Conservation (phyloP, 2,888 invertebrate genomes). For the Podotricha telesiphe region DNA sequence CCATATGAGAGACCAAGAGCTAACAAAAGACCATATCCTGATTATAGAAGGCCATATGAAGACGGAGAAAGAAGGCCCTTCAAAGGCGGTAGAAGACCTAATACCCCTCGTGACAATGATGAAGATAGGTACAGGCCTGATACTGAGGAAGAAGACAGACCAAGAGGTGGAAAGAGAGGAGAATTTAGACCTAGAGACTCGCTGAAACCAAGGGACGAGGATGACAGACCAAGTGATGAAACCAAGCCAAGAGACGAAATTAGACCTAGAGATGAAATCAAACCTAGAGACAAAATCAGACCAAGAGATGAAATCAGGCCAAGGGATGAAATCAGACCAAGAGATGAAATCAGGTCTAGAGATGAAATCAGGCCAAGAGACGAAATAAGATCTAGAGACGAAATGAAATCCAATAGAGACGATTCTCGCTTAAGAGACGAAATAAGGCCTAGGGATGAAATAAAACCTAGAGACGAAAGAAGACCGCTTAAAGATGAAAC, state of each 20-base stretch:
- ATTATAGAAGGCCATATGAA: slow-evolving; percentile 62
- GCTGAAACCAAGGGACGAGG: slow-evolving; percentile 55
- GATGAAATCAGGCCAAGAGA: slow-evolving; percentile 46
- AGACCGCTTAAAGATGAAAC: slow-evolving; percentile 48
- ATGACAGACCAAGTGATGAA: slow-evolving; percentile 50
- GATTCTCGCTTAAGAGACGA: slow-evolving; percentile 51
- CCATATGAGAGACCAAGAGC: slow-evolving; percentile 68
- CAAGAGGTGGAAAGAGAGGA: slow-evolving; percentile 49
- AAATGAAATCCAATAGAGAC: slow-evolving; percentile 48
- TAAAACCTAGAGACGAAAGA: slow-evolving; percentile 44
- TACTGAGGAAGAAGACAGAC: slow-evolving; percentile 49
- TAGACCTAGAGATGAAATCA: slow-evolving; percentile 46
- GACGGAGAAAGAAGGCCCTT: slow-evolving; percentile 64
- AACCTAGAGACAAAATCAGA: slow-evolving; percentile 49
- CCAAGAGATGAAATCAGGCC: slow-evolving; percentile 17
- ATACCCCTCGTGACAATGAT: slow-evolving; percentile 57
- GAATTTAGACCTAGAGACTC: slow-evolving; percentile 45
- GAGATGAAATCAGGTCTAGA: slow-evolving; percentile 32
- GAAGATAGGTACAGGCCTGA: slow-evolving; percentile 58
- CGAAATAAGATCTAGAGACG: slow-evolving; percentile 55
- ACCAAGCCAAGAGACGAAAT: slow-evolving; percentile 54
- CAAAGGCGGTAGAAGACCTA: slow-evolving; percentile 58
- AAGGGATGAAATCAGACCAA: background rate
- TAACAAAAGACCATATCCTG: slow-evolving; percentile 59
- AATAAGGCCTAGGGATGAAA: slow-evolving; percentile 53